Percentiles rank a stretch among this genome's conserved stretches.
Evolutionary conservation across 2,888 invertebrate species (phyloP).

Genomic region (Ophonus ardosiacus): DNA sequence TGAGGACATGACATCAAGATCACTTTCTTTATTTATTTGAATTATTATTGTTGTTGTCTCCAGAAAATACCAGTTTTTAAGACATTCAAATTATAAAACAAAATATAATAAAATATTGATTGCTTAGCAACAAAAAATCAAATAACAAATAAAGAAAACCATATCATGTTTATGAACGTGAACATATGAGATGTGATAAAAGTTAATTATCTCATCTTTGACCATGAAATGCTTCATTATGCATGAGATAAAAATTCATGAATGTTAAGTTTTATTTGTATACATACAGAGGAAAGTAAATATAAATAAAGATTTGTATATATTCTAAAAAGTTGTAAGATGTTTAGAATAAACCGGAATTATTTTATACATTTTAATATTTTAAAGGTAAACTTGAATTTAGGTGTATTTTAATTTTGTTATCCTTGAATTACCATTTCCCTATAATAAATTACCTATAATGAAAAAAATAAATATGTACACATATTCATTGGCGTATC

Average conservation of each 20-base stretch:
- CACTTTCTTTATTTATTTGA: not conserved
- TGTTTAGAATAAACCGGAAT: not conserved
- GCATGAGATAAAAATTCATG: conserved; percentile 28
- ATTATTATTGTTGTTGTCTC: not conserved
- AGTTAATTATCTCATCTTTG: conserved; percentile 24
- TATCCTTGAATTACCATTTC: not conserved
- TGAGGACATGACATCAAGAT: not conserved
- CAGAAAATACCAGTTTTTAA: conserved; percentile 7
- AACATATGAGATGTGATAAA: conserved; percentile 2
- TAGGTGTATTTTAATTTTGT: not conserved
- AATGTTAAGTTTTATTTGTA: conserved; percentile 10
- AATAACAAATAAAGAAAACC: not conserved
- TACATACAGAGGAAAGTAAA: not conserved
- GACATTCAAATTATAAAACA: conserved; percentile 10
- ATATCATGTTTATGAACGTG: conserved; percentile 33
- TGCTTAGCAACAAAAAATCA: conserved; percentile 33
- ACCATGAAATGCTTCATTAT: conserved; percentile 32
- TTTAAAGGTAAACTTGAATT: not conserved
- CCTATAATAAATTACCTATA: not conserved
- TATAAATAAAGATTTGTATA: conserved; percentile 22
- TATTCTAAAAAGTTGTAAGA: not conserved
- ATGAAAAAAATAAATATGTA: not conserved
- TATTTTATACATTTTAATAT: not conserved
- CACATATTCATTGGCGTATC: not conserved
- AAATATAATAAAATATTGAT: conserved; percentile 13